phyloP scores from a whole-genome alignment of 2,888 invertebrate species.

The Atrina japonica region DNA sequence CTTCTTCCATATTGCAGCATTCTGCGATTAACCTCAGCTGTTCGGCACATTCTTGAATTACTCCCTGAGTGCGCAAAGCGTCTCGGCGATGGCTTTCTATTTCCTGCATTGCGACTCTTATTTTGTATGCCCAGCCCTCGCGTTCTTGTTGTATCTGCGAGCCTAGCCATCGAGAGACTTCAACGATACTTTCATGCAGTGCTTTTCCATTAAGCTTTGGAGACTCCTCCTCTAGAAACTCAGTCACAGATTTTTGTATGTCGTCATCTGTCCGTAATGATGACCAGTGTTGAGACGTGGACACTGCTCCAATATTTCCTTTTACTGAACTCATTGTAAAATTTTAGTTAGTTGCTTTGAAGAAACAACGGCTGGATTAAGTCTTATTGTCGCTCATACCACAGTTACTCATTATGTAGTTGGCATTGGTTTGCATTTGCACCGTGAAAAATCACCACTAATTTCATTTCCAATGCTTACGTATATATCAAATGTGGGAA shows the following conservation, averaged over 20 bases:
- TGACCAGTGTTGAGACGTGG: conserved; percentile 60
- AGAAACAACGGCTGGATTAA: no score
- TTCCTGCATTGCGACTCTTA: conserved; percentile 72
- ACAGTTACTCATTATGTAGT: no score
- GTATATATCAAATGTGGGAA: no score
- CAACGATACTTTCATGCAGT: conserved; percentile 61
- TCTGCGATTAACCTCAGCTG: conserved; percentile 60
- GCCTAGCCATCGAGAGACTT: conserved; percentile 67
- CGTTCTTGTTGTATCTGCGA: conserved; percentile 71
- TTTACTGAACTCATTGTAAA: conserved; percentile 24
- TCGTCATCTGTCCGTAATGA: conserved; percentile 63
- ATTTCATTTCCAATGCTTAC: no score
- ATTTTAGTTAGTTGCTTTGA: no score
- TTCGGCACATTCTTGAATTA: conserved; percentile 56
- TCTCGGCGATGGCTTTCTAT: conserved; percentile 69
- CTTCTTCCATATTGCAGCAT: conserved; percentile 57
- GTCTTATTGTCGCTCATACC: no score
- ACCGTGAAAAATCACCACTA: no score
- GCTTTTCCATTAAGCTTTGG: conserved; percentile 55
- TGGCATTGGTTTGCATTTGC: no score
- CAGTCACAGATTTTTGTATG: conserved; percentile 61
- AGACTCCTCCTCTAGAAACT: conserved; percentile 61
- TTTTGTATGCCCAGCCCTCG: conserved; percentile 73
- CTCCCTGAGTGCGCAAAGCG: conserved; percentile 56
- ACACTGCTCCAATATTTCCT: conserved; percentile 36